Evolutionary conservation across 1,140 invertebrate genomes (phyloP).

Genomic region (Conus ventricosus): DNA sequence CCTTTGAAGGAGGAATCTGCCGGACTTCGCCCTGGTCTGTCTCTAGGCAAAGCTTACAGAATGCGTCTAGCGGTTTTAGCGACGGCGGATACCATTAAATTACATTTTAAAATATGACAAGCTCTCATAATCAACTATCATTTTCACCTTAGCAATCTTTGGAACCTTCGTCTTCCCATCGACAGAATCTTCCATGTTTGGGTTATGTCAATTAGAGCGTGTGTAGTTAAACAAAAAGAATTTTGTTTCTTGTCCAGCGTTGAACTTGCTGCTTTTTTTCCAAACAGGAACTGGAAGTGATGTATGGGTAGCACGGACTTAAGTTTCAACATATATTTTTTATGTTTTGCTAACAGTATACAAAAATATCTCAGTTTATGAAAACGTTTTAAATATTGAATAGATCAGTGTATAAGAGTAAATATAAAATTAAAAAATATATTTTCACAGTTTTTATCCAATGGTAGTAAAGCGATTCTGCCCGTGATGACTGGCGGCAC

Average conservation of each 20-base stretch:
- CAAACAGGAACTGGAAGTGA: background rate
- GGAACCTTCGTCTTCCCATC: background rate
- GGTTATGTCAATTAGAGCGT: background rate
- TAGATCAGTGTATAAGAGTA: too few species aligned
- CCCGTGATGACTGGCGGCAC: slow-evolving; percentile 29
- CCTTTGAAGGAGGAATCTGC: too few species aligned
- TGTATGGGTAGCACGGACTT: background rate
- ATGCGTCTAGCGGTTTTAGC: too few species aligned
- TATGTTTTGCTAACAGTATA: too few species aligned
- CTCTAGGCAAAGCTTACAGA: too few species aligned
- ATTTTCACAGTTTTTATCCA: background rate
- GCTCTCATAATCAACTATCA: slow-evolving; percentile 62
- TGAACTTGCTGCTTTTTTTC: background rate
- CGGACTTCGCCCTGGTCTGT: too few species aligned
- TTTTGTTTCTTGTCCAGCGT: background rate
- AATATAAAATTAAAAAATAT: too few species aligned
- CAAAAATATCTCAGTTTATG: too few species aligned
- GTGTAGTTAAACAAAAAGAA: background rate
- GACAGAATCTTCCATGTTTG: background rate
- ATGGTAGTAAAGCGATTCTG: slow-evolving; percentile 15
- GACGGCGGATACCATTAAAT: too few species aligned
- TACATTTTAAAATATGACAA: too few species aligned
- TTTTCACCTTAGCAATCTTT: background rate
- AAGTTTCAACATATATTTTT: too few species aligned
- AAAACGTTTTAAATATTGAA: too few species aligned